Evolutionary conservation across 2,113 vertebrate genomes (phyloP), one percentile per base, ranked within the genome.

Genomic region (Istiophorus platypterus): DNA sequence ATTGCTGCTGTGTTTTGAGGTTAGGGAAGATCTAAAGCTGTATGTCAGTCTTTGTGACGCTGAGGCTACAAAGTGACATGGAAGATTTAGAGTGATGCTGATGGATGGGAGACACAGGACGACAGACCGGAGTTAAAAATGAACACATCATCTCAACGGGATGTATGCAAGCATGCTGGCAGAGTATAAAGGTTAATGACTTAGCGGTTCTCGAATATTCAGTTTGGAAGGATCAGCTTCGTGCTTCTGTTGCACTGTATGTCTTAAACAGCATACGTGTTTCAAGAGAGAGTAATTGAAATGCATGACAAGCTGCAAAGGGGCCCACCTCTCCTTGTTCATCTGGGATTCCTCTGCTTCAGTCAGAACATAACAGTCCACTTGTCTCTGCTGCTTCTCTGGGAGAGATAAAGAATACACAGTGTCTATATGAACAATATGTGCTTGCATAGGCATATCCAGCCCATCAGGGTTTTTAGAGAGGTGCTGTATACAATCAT

Each of bases 311-410:
- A 13, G 72, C 74, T 63, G 65, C 51, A 62, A 64, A 77, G 29
- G 58, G 64, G 17, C 34, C 69, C 31, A 13, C 34, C 71, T 67
- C 42, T 47, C 47, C 59, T 64, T 63, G 69, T 79, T 78, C 80
- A 61, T 67, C 27, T 76, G 61, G 78, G 82, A 84, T 47, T 69
- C 2, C 31, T 73, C 22, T 70, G 39, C 75, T 70, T 89, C 70
- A 81, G 59, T 92, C 80, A 63, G 59, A 88, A 85, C 76, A 85
- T 42, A 88, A 83, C 66, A 72, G 81, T 85, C 77, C 56, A 87
- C 42, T 85, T 88, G 81, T 88, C 42, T 85, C 41, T 15, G 20
- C 76, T 64, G 85, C 79, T 69, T 59, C 77, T 72, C 39, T 34
- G 76, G 45, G 76, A 79, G 63, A 68, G 63, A 77, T 76, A 34